A percentile compares a stretch with the other conserved stretches of the same genome.
Conservation (phyloP, 2,113 vertebrate species). For the Eptatretus burgeri region DNA sequence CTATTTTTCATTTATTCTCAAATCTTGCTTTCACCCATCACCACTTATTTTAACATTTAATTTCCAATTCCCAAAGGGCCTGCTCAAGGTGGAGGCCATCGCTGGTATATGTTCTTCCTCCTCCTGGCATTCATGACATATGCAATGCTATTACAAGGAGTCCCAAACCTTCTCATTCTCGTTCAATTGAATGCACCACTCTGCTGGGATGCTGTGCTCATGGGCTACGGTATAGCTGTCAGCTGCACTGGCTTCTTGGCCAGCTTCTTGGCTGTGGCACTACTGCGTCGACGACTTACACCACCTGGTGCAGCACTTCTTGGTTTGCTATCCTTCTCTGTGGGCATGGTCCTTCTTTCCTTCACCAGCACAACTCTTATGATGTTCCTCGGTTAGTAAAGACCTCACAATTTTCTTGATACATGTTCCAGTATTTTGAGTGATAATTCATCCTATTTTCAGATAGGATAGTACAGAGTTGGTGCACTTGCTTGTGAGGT, state of each 20-base stretch:
- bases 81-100: not conserved
- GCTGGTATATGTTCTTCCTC: not conserved
- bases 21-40: too few relatives aligned
- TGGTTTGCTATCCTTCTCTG: not conserved
- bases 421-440: too few relatives aligned
- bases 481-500: too few relatives aligned
- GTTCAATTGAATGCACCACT: not conserved
- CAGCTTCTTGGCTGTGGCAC: not conserved
- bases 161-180: not conserved
- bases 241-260: not conserved
- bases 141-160: not conserved
- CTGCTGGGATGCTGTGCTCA: constrained; percentile 1
- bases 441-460: too few relatives aligned
- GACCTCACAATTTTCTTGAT: too few relatives aligned
- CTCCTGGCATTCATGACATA: not conserved
- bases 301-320: not conserved
- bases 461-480: too few relatives aligned
- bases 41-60: too few relatives aligned
- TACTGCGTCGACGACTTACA: not conserved
- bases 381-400: not conserved
- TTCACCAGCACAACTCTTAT: not conserved
- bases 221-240: not conserved
- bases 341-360: constrained; percentile 1
- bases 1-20: not conserved
- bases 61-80: constrained; percentile 1